phyloP scores from a whole-genome alignment of 37 sponge, comb jelly and placozoan genomes.

The Haliclona indistincta region DNA sequence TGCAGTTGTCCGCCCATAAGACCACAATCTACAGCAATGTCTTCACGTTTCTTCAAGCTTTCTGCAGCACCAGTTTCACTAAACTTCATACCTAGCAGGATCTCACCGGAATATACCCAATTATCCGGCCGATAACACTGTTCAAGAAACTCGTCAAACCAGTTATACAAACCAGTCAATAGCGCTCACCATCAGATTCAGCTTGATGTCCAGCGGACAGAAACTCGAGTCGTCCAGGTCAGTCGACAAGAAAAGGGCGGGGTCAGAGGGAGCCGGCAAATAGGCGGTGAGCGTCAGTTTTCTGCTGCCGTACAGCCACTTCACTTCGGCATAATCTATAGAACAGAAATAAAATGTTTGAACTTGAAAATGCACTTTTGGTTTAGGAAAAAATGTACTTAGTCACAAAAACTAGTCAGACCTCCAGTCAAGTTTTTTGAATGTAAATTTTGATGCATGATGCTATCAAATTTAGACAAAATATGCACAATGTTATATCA shows the following conservation, averaged over 20 bases:
- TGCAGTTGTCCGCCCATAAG: constrained; percentile 44
- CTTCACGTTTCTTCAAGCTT: not conserved
- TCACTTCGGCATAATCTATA: constrained; percentile 20
- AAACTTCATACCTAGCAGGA: constrained; percentile 64
- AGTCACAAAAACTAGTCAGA: too few species aligned
- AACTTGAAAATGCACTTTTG: too few species aligned
- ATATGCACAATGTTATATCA: too few species aligned
- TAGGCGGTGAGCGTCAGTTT: constrained; percentile 27
- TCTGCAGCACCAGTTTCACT: not conserved
- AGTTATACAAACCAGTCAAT: not conserved
- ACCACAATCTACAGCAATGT: not conserved
- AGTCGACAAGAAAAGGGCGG: not conserved
- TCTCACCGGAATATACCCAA: constrained; percentile 42
- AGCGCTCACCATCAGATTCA: constrained; percentile 60
- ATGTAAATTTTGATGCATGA: too few species aligned
- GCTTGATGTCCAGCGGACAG: constrained; percentile 64
- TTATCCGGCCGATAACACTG: constrained; percentile 12
- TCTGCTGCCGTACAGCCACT: constrained; percentile 22
- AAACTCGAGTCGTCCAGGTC: not conserved
- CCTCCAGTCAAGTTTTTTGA: too few species aligned
- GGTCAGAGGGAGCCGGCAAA: not conserved
- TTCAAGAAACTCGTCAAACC: not conserved
- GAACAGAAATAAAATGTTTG: too few species aligned
- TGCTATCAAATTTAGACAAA: too few species aligned
- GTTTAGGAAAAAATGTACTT: too few species aligned